Percentiles rank a stretch among this genome's conserved stretches.
Evolutionary conservation across 2,113 vertebrate genomes (phyloP).

Genomic region (Lathamus discolor): DNA sequence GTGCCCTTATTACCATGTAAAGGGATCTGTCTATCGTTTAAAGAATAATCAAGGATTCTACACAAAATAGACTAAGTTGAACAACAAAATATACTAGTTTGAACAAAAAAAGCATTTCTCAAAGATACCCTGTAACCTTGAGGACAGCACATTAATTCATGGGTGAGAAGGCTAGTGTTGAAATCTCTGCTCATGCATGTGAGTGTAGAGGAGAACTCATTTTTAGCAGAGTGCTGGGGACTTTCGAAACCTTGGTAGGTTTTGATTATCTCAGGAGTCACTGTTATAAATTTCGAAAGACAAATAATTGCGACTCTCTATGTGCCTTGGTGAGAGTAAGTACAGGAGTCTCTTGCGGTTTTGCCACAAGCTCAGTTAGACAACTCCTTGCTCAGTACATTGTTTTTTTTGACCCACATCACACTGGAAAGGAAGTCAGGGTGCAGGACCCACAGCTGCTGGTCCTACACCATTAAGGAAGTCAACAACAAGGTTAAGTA

Average conservation of each 20-base stretch:
- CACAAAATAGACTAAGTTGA: background rate
- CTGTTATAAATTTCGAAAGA: background rate
- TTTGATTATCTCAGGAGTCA: background rate
- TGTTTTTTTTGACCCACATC: background rate
- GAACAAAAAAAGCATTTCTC: background rate
- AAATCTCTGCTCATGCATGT: fast-evolving
- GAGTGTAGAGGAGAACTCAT: background rate
- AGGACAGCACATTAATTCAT: background rate
- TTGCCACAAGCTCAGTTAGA: background rate
- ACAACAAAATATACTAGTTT: background rate
- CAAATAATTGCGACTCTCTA: background rate
- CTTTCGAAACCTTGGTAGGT: background rate
- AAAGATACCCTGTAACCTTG: background rate
- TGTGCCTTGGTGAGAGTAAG: background rate
- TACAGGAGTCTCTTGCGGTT: background rate
- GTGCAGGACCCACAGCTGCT: fast-evolving
- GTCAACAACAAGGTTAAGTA: background rate
- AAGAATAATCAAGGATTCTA: background rate
- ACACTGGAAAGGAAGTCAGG: background rate
- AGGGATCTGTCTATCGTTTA: background rate
- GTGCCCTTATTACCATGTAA: background rate
- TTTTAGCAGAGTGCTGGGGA: background rate
- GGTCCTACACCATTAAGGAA: background rate
- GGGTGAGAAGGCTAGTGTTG: background rate
- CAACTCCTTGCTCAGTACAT: background rate